Percentiles rank a stretch among this genome's conserved stretches.
Evolutionary conservation across 1,140 invertebrate species (phyloP).

Genomic region (Lordiphosa clarofinis): DNA sequence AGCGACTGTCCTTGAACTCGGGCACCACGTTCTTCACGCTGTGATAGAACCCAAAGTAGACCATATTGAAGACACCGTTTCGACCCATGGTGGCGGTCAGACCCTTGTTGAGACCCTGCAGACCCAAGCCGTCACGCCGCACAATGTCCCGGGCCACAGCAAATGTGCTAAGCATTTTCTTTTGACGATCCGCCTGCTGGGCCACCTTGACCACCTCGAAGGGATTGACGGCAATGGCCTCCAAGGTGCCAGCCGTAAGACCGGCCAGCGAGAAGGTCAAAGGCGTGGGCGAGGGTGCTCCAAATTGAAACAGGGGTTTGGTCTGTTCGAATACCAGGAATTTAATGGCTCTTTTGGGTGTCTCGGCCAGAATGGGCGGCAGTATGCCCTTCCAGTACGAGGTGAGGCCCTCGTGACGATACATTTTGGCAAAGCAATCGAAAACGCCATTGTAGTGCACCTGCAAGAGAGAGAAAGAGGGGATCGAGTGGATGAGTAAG

Average conservation of each 20-base stretch:
- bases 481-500: not conserved
- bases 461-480: conserved; percentile 20
- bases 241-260: conserved; percentile 91
- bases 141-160: conserved; percentile 89
- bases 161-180: conserved; percentile 87
- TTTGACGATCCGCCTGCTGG: conserved; percentile 85
- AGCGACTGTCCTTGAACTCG: conserved; percentile 83
- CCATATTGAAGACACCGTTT: conserved; percentile 94
- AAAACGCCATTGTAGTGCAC: conserved; percentile 87
- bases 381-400: conserved; percentile 96
- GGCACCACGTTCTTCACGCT: conserved; percentile 90
- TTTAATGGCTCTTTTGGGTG: conserved; percentile 95
- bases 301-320: conserved; percentile 91
- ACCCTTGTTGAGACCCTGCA: conserved; percentile 92
- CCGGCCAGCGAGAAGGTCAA: conserved; percentile 93
- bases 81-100: conserved; percentile 91
- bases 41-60: conserved; percentile 97
- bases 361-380: conserved; percentile 95
- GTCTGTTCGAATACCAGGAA: conserved; percentile 97
- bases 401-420: conserved; percentile 88
- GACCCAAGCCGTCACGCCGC: conserved; percentile 86
- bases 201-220: conserved; percentile 97
- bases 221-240: conserved; percentile 94
- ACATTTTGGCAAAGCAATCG: conserved; percentile 95
- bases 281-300: conserved; percentile 85